Base-by-base conservation (phyloP, 2,113 vertebrate species). In the Macroglossus sobrinus region DNA sequence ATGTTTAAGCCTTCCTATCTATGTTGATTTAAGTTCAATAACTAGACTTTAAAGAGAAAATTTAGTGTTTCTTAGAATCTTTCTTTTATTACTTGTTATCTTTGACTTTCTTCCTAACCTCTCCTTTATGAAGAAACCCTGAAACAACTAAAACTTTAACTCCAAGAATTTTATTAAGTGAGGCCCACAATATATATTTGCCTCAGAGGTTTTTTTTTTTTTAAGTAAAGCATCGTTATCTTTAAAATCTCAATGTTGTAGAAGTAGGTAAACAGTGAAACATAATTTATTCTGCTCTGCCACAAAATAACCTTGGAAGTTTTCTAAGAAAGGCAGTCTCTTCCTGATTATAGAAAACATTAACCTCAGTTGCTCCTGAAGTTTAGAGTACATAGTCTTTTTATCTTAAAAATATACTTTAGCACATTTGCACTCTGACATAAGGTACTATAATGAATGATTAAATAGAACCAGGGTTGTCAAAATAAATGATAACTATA, bases 361-460 rank as follows among this genome's bases (percentile, higher is more conserved):
- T 89, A 50, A 50, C 50, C 15, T 16, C 50, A 50, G 50, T 50
- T 50, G 50, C 69, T 94, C 38, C n/a, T 38, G 45, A 95, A 63
- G 35, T 89, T 88, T 93, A 33, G 15, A 68, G 33, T 92, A 79
- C 53, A 47, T 30, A 82, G 43, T 69, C 19, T 92, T 89, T 94
- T 84, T 89, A 91, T 79, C 57, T 75, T 97, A 66, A 84, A 93
- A 75, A 75, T 86, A 79, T 33, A 61, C 22, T 47, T 35, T 22
- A 69, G 26, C 53, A 64, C 16, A 81, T 80, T 89, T 96, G 86
- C 22, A 66, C 40, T 86, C 57, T 89, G 64, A 75, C 21, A 24
- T 95, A 97, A 97, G 96, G 22, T 68, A 94, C 84, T 81, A 22
- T 79, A 93, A 94, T 96, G 91, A 97, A 96, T 97, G 97, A 96